Evolutionary conservation across 2,888 invertebrate genomes (phyloP).

Genomic region (Hypercompe scribonia): DNA sequence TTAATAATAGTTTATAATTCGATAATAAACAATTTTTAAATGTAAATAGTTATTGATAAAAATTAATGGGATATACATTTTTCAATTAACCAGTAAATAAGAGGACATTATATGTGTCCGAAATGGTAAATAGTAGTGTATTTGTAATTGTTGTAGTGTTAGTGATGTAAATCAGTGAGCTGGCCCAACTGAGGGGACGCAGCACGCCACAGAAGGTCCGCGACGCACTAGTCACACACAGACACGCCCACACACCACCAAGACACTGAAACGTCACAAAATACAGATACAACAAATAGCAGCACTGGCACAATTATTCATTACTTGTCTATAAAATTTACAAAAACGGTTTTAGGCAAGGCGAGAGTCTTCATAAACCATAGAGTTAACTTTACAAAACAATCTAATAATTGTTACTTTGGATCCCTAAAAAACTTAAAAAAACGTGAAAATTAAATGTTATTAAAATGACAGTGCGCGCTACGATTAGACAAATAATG

Average conservation of each 20-base stretch:
- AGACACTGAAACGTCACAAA: conserved; percentile 34
- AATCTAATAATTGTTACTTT: conserved; percentile 23
- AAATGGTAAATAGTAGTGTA: conserved; percentile 85
- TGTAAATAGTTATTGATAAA: conserved; percentile 83
- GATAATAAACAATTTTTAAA: conserved; percentile 83
- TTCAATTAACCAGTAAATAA: conserved; percentile 78
- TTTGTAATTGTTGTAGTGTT: conserved; percentile 85
- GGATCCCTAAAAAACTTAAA: conserved; percentile 15
- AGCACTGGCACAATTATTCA: conserved; percentile 38
- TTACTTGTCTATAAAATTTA: conserved; percentile 18
- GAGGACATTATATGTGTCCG: conserved; percentile 81
- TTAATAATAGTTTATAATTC: conserved; percentile 83
- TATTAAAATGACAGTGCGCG: conserved; percentile 77
- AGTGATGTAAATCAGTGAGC: conserved; percentile 78
- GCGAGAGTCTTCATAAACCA: conserved; percentile 1
- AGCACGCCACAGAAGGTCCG: conserved; percentile 65
- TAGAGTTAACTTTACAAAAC: background rate
- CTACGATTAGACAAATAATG: conserved; percentile 83
- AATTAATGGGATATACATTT: conserved; percentile 71
- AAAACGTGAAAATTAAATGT: conserved; percentile 19
- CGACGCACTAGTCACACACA: conserved; percentile 80
- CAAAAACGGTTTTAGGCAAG: conserved; percentile 17
- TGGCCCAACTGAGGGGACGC: conserved; percentile 62
- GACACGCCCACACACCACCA: conserved; percentile 37
- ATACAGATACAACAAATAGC: conserved; percentile 34